Base-by-base conservation (phyloP, 1,140 invertebrate species). In the Himalopsyche phryganea region DNA sequence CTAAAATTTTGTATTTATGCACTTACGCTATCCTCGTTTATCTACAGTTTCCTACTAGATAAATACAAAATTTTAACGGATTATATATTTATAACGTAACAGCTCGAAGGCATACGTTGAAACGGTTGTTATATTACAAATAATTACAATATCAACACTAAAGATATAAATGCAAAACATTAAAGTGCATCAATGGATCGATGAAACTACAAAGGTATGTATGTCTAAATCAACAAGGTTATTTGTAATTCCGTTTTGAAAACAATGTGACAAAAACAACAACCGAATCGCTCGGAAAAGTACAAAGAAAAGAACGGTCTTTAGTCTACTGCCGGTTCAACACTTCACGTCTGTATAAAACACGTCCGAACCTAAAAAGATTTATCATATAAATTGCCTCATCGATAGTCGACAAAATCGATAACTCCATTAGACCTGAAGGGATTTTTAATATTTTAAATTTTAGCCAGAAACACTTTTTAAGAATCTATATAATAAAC, bases 121-220 rank as follows among this genome's bases (percentile, higher is more conserved):
- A 70, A 73, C 61, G 72, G 73, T 76, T 73, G 74, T 70, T 77
- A 78, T 77, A 70, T 76, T 77, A 78, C 76, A 78, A 76, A 74
- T 78, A 76, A 78, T 78, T 77, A 78, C 62, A 64, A 63, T 64
- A 64, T 60, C 70, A 75, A 76, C 76, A 77, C 76, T 74, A 73
- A 75, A 75, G 76, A 76, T 76, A 78, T 78, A 78, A 78, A 78
- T 78, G 76, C 76, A 76, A 78, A 75, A 77, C 70, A 76, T 76
- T 70, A 75, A 60, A 77, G 76, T 78, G 76, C 75, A 64, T 57
- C 47, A 55, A 57, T 64, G 51, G 51, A 60, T 50, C 33, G 75
- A 75, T 75, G 66, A 75, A 76, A 74, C 69, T 74, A 69, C 66
- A 70, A 67, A 68, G 14, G 40, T 49, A 52, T 67, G 54, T 68